phyloP scores from a whole-genome alignment of 23 tunicate genomes.

The Phallusia fumigata region DNA sequence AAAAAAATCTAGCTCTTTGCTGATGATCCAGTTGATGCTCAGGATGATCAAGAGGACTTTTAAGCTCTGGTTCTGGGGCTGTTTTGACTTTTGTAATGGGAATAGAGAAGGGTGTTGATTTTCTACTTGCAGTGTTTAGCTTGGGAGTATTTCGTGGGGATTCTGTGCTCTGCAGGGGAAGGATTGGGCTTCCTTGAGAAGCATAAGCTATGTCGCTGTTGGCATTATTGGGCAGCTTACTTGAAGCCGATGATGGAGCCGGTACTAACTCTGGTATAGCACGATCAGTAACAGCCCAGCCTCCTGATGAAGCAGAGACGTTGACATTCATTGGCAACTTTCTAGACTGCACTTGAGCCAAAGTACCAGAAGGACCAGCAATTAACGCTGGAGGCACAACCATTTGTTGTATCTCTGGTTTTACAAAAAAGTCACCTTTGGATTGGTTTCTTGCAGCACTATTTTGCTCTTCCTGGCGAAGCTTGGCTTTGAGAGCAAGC shows the following conservation, averaged over 20 bases:
- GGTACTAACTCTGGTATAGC: constrained; percentile 34
- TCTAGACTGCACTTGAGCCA: not conserved
- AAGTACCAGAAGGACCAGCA: constrained; percentile 6
- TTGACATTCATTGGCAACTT: constrained; percentile 1
- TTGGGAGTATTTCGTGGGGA: constrained; percentile 18
- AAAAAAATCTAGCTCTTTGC: constrained; percentile 52
- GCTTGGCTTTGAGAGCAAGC: constrained; percentile 42
- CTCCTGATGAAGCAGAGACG: not conserved
- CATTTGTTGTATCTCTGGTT: not conserved
- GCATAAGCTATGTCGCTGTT: constrained; percentile 39
- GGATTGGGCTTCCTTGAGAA: constrained; percentile 46
- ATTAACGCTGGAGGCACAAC: not conserved
- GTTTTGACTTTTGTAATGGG: not conserved
- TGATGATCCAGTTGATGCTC: constrained; percentile 46
- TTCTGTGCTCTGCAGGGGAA: constrained; percentile 12
- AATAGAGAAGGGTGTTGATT: not conserved
- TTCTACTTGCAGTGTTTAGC: not conserved
- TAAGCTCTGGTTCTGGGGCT: constrained; percentile 48
- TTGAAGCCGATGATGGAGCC: not conserved
- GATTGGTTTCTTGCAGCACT: not conserved
- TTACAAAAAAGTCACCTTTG: not conserved
- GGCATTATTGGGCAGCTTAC: not conserved
- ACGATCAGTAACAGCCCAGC: constrained; percentile 40
- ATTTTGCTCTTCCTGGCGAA: not conserved
- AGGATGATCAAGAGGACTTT: constrained; percentile 71